These are phyloP conservation scores for Sthenelais limicola DNA, from an alignment of 2,888 invertebrate genomes.

Conservation along the genomic window DNA sequence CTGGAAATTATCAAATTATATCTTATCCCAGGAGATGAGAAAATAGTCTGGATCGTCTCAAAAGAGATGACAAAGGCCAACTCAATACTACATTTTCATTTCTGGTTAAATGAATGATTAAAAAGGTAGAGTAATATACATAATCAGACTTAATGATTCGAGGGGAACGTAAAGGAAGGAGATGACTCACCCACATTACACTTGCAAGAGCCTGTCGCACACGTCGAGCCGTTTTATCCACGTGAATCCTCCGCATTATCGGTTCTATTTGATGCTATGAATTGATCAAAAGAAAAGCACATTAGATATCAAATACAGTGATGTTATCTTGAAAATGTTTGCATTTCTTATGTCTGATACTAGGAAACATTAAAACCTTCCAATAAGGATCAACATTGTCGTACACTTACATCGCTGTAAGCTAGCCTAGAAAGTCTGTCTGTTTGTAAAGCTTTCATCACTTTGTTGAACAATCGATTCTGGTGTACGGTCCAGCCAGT, in stretches of 20 bases:
- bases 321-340: not conserved
- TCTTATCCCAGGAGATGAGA: too few species aligned
- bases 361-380: not conserved
- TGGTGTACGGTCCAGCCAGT: constrained; percentile 80
- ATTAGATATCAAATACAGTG: not conserved
- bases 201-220: constrained; percentile 80
- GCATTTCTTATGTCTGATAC: not conserved
- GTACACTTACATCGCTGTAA: constrained; percentile 73
- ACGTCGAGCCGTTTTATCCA: constrained; percentile 78
- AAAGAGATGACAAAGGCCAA: too few species aligned
- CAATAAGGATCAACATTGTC: not conserved
- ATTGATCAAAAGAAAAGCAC: not conserved
- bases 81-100: too few species aligned
- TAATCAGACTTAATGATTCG: too few species aligned
- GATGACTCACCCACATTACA: constrained; percentile 77
- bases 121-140: too few species aligned
- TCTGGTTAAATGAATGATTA: too few species aligned
- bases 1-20: too few species aligned
- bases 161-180: too few species aligned
- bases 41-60: too few species aligned
- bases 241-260: constrained; percentile 79
- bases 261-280: constrained; percentile 77
- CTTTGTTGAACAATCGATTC: constrained; percentile 79
- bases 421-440: constrained; percentile 78
- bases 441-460: constrained; percentile 79